Conservation (phyloP, 2,113 vertebrate species). For the Mohoua ochrocephala region DNA sequence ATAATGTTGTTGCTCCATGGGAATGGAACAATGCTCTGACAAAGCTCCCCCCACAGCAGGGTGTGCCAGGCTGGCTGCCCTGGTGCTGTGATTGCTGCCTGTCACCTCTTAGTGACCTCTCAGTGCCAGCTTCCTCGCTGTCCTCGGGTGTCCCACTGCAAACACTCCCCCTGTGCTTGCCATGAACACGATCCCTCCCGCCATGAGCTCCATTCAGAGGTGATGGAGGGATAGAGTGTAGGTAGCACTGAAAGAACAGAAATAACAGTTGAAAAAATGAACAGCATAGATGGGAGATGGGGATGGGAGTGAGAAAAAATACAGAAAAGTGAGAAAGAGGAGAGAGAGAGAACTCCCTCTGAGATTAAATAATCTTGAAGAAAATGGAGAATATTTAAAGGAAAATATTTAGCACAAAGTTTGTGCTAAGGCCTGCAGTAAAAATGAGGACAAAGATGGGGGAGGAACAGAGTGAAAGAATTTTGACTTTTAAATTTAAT, state of each 20-base stretch:
- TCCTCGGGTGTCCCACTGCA: not conserved
- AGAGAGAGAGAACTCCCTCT: not conserved
- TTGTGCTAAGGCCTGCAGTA: not conserved
- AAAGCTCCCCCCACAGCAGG: not conserved
- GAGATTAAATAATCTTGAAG: not conserved
- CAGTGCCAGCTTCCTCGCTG: not conserved
- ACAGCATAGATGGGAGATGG: not conserved
- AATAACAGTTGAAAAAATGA: not conserved
- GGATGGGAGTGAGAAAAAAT: not conserved
- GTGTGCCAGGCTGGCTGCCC: not conserved
- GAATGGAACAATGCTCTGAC: not conserved
- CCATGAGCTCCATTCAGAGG: not conserved
- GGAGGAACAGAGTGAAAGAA: not conserved
- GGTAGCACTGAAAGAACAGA: not conserved
- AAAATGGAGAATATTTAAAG: not conserved
- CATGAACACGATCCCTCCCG: not conserved
- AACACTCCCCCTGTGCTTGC: fast-evolving
- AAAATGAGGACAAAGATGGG: not conserved
- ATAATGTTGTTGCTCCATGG: not conserved
- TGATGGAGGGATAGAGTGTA: not conserved
- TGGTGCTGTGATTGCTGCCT: not conserved
- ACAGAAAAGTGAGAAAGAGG: not conserved
- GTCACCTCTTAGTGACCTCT: fast-evolving
- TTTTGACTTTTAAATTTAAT: constrained; percentile 25
- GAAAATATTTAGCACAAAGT: not conserved